A percentile compares a stretch with the other conserved stretches of the same genome.
Conservation (phyloP, 1,140 invertebrate genomes). For the Heliconius hewitsoni region DNA sequence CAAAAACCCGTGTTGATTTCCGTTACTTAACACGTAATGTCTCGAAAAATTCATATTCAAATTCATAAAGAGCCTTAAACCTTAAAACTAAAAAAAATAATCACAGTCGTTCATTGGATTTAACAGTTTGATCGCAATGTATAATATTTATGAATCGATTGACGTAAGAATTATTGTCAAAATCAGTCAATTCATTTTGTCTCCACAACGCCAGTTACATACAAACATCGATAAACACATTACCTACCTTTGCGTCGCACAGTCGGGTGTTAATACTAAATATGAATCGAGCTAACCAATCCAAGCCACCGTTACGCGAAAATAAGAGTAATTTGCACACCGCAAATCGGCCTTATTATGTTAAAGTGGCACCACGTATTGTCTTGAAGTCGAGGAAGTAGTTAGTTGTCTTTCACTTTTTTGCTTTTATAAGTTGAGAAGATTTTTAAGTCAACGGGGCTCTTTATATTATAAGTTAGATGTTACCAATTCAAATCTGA, state of each 20-base stretch:
- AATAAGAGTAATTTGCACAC: slow-evolving; percentile 58
- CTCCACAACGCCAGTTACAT: no score
- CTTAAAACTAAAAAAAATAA: no score
- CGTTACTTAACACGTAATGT: no score
- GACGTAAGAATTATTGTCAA: no score
- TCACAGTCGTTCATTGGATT: no score
- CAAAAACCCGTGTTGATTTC: no score
- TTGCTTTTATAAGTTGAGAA: slow-evolving; percentile 1
- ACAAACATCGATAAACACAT: neutral
- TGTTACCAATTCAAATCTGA: no score
- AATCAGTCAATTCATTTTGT: no score
- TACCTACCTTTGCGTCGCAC: neutral
- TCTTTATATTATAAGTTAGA: no score
- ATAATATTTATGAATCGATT: no score
- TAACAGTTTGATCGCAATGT: neutral
- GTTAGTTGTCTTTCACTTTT: slow-evolving; percentile 6
- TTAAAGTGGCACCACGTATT: slow-evolving; percentile 58
- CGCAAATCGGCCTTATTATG: slow-evolving; percentile 52
- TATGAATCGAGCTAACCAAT: neutral
- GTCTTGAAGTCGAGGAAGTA: neutral
- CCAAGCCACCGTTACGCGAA: slow-evolving; percentile 43
- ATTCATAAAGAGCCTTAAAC: no score
- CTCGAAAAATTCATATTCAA: no score
- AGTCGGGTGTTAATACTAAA: neutral
- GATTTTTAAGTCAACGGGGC: neutral